Conservation (phyloP, 2,797 vertebrate genomes). For the Taenioides sp. region DNA sequence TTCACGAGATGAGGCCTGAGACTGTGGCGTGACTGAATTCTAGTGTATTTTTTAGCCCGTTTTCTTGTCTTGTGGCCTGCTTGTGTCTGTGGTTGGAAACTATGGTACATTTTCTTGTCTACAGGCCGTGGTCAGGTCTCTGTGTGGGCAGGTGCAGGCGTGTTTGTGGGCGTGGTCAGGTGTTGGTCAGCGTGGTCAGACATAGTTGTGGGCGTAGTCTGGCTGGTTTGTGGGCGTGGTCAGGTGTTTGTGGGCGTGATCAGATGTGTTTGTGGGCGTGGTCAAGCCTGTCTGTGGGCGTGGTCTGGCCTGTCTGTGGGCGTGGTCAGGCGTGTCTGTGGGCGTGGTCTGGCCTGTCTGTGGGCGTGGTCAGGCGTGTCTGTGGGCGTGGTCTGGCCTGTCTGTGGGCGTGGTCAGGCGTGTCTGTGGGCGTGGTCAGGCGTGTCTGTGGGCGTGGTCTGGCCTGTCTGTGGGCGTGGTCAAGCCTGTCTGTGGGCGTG, state of each 20-base stretch:
- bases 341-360: not conserved
- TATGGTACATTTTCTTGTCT: not conserved
- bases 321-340: too few relatives aligned
- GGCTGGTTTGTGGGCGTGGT: not conserved
- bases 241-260: too few relatives aligned
- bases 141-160: too few relatives aligned
- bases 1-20: not conserved
- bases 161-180: too few relatives aligned
- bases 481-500: too few relatives aligned
- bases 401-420: too few relatives aligned
- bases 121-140: not conserved
- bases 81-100: not conserved
- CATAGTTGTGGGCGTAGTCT: not conserved
- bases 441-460: not conserved
- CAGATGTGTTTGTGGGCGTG: too few relatives aligned
- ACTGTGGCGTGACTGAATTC: not conserved
- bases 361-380: too few relatives aligned
- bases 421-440: not conserved
- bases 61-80: not conserved
- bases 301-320: not conserved
- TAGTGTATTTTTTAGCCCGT: not conserved
- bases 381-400: not conserved
- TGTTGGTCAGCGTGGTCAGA: too few relatives aligned
- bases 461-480: not conserved
- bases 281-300: too few relatives aligned